Conservation (phyloP, 2,888 invertebrate species). For the Caenorhabditis becei region DNA sequence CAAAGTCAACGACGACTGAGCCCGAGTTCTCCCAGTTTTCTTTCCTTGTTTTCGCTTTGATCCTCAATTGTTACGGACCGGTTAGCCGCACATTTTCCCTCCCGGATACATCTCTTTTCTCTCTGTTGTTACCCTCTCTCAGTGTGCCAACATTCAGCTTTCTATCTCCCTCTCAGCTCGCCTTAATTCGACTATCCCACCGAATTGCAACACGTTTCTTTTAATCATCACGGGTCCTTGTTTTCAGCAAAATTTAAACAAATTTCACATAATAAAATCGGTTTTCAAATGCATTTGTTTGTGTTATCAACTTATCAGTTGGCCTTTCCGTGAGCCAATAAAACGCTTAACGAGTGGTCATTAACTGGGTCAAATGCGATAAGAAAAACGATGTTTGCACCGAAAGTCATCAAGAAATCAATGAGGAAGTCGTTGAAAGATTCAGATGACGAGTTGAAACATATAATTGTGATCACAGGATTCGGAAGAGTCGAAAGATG, state of each 20-base stretch:
- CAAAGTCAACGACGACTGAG: slow-evolving; percentile 63
- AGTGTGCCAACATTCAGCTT: slow-evolving; percentile 37
- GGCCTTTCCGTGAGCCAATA: background rate
- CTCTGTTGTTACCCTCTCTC: slow-evolving; percentile 9
- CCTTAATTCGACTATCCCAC: slow-evolving; percentile 10
- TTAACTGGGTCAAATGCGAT: slow-evolving; percentile 13
- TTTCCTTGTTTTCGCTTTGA: slow-evolving; percentile 28
- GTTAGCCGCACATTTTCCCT: slow-evolving; percentile 32
- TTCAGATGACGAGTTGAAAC: too few species aligned
- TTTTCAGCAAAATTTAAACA: slow-evolving; percentile 1
- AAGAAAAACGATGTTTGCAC: background rate
- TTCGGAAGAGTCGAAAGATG: background rate
- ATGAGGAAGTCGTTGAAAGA: background rate
- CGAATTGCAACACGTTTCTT: slow-evolving; percentile 18
- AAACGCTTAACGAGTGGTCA: slow-evolving; percentile 1
- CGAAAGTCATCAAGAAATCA: background rate
- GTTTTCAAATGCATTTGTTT: background rate
- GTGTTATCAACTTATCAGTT: background rate
- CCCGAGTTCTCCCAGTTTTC: slow-evolving; percentile 13
- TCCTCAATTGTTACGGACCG: slow-evolving; percentile 55
- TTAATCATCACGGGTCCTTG: background rate
- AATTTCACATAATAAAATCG: slow-evolving; percentile 3
- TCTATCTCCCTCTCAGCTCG: slow-evolving; percentile 12
- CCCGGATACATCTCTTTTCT: slow-evolving; percentile 39
- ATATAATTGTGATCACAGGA: too few species aligned